Evolutionary conservation across 2,113 vertebrate genomes (phyloP), one percentile per base, ranked within the genome.

Genomic region (Hepsetus odoe): DNA sequence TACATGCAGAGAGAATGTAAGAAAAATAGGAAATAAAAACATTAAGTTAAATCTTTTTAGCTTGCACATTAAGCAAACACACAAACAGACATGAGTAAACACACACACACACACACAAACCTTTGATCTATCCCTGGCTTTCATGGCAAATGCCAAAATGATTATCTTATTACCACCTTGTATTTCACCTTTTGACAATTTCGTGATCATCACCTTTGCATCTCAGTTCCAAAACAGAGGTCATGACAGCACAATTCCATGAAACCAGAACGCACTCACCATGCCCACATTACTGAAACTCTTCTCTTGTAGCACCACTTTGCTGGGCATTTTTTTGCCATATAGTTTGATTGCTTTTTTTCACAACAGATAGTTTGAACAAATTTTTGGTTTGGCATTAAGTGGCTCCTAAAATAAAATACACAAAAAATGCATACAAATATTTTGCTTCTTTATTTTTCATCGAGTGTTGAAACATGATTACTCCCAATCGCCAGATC

Each of bases 141-240:
- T 74, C 70, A 64, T 46, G 71, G 28, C 58, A 74, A 74, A 82
- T 82, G 64, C 38, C 64, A 70, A 12, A 62, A 59, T 70, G 72
- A 55, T 82, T 79, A 82, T 6, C 28, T n/a, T 6, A 56, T 69
- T 58, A 77, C 62, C 33, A 77, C 4, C 35, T 64, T 13, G 67
- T 35, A 74, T 67, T 73, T 74, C 35, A 40, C 65, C 26, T 67
- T 28, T 11, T 2, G 4, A 1, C 3, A 5, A 72, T 33, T 28
- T 62, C 51, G 14, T 51, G 46, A 51, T 74, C 42, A 49, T 18
- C 33, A 61, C 51, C 28, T 74, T 68, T 80, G 30, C 67, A 16
- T 28, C 32, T 80, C 38, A 44, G 38, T 69, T 77, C 24, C 3
- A 22, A 22, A 20, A 40, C 65, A 59, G 44, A 30, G 22, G 1